phyloP scores from a whole-genome alignment of 2,888 invertebrate genomes.

The Buathra laborator region DNA sequence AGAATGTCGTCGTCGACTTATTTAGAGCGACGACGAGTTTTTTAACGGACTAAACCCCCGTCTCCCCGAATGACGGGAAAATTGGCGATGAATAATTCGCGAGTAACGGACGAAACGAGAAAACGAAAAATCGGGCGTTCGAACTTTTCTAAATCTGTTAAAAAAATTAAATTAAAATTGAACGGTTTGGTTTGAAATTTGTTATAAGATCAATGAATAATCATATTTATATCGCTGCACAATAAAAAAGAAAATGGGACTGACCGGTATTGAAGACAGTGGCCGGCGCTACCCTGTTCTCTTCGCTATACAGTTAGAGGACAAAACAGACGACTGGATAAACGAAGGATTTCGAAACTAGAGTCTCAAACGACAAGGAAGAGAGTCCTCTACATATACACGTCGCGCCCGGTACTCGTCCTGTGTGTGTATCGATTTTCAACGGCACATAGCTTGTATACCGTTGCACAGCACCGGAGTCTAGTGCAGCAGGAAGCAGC shows the following conservation, averaged over 20 bases:
- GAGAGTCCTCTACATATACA: conserved; percentile 1
- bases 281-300: too few species aligned
- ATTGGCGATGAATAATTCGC: conserved; percentile 52
- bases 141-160: too few species aligned
- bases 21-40: conserved; percentile 15
- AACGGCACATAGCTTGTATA: conserved; percentile 28
- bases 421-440: conserved; percentile 65
- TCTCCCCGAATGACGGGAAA: conserved; percentile 15
- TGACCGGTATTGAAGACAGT: too few species aligned
- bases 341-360: conserved; percentile 25
- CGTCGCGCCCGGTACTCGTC: conserved; percentile 46
- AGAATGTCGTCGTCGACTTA: conserved; percentile 1
- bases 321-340: not conserved
- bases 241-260: too few species aligned
- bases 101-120: not conserved
- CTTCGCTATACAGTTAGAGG: too few species aligned
- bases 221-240: too few species aligned
- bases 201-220: too few species aligned
- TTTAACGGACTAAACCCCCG: not conserved
- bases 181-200: too few species aligned
- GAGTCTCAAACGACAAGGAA: conserved; percentile 1
- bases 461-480: conserved; percentile 30
- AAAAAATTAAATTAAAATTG: too few species aligned
- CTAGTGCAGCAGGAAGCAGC: conserved; percentile 54
- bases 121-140: too few species aligned